Conservation (phyloP, 2,113 vertebrate species). For the Albula glossodonta region DNA sequence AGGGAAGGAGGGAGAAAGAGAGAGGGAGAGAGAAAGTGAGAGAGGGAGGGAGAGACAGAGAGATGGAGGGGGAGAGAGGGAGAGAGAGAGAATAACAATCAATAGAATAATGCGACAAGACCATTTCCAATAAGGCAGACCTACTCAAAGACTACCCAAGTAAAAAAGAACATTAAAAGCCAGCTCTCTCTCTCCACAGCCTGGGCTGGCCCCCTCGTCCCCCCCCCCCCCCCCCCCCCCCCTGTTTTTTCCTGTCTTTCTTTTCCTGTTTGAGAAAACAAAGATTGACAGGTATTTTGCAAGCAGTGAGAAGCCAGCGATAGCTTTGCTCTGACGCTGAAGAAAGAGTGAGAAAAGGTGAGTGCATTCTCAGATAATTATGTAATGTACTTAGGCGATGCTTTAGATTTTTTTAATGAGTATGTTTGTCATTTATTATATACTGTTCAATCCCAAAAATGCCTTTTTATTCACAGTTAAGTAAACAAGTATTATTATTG, state of each 20-base stretch:
- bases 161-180: background rate
- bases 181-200: slow-evolving; percentile 10
- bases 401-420: background rate
- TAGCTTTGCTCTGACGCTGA: slow-evolving; percentile 34
- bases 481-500: background rate
- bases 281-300: slow-evolving; percentile 36
- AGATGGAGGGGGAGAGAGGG: slow-evolving; percentile 26
- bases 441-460: background rate
- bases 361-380: slow-evolving; percentile 47
- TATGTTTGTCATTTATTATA: background rate
- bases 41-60: slow-evolving; percentile 17
- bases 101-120: slow-evolving; percentile 71
- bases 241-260: slow-evolving; percentile 9
- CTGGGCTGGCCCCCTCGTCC: no score
- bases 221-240: background rate
- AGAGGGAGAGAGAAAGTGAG: slow-evolving; percentile 28
- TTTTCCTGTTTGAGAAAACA: background rate
- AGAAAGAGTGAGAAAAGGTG: slow-evolving; percentile 28
- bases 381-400: background rate
- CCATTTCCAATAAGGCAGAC: slow-evolving; percentile 37
- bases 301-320: slow-evolving; percentile 41
- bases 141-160: slow-evolving; percentile 34
- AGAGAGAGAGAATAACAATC: slow-evolving; percentile 58
- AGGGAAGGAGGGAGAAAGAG: background rate
- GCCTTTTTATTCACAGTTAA: no score